phyloP scores from a whole-genome alignment of 2,797 vertebrate species.

The Schizopygopsis pylzovi region DNA sequence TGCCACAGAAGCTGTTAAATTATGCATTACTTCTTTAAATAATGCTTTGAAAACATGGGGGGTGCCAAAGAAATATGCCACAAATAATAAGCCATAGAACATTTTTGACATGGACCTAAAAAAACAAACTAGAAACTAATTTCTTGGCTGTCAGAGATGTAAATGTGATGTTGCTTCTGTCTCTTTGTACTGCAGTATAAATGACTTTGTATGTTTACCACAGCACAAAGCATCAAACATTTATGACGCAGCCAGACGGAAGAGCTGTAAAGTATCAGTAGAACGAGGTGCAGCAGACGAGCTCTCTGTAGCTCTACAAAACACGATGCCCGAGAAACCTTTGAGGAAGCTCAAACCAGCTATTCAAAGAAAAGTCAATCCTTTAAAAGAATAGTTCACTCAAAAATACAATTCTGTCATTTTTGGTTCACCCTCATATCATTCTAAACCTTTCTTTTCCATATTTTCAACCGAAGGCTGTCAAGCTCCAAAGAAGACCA shows the following conservation, averaged over 20 bases:
- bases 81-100: slow-evolving; percentile 15
- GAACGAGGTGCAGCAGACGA: slow-evolving; percentile 31
- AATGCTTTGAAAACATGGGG: slow-evolving; percentile 29
- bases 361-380: slow-evolving; percentile 34
- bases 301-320: slow-evolving; percentile 35
- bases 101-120: slow-evolving; percentile 22
- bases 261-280: slow-evolving; percentile 44
- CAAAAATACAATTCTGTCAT: neutral
- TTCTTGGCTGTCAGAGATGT: slow-evolving; percentile 44
- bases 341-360: slow-evolving; percentile 34
- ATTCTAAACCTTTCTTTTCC: neutral
- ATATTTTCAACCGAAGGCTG: neutral
- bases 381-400: slow-evolving; percentile 19
- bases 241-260: slow-evolving; percentile 58
- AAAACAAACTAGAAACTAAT: slow-evolving; percentile 28
- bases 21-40: slow-evolving; percentile 43
- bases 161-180: slow-evolving; percentile 40
- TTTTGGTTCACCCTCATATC: neutral
- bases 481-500: neutral
- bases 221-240: slow-evolving; percentile 65
- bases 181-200: slow-evolving; percentile 56
- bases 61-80: neutral
- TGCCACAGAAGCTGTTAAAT: slow-evolving; percentile 43
- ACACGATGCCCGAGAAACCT: slow-evolving; percentile 34
- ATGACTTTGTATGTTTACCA: slow-evolving; percentile 63